Percentiles rank a stretch among this genome's conserved stretches.
Conservation (phyloP, 2,113 vertebrate genomes). For the Alouatta palliata region DNA sequence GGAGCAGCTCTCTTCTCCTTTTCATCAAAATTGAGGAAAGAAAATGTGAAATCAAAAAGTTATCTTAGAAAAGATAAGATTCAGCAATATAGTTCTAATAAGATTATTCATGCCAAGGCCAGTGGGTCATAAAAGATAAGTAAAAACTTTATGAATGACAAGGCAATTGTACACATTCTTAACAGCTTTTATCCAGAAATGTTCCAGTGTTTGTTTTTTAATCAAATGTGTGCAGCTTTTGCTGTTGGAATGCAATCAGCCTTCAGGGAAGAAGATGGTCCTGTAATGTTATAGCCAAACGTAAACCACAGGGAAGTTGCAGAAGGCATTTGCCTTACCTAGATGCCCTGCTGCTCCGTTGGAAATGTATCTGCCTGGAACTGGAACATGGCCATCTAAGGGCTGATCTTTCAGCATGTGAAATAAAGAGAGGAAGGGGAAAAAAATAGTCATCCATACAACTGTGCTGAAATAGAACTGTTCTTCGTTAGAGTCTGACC, state of each 20-base stretch:
- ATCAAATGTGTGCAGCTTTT: background rate
- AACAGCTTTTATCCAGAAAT: background rate
- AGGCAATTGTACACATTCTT: background rate
- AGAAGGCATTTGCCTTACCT: background rate
- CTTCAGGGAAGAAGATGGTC: background rate
- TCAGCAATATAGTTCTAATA: background rate
- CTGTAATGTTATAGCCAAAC: rapidly evolving
- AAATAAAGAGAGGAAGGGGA: background rate
- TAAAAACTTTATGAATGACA: constrained; percentile 14
- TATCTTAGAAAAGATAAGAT: background rate
- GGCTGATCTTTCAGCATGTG: background rate
- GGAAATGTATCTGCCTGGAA: background rate
- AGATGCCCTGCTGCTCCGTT: background rate
- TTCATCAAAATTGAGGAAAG: background rate
- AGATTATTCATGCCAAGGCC: background rate
- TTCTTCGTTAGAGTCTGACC: constrained; percentile 79
- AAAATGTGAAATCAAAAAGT: background rate
- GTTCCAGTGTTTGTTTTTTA: background rate
- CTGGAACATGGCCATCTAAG: background rate
- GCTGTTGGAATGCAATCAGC: background rate
- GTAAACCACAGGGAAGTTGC: rapidly evolving
- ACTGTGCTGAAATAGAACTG: constrained; percentile 77
- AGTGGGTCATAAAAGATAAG: background rate
- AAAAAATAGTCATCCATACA: constrained; percentile 39
- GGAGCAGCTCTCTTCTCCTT: background rate